phyloP scores from a whole-genome alignment of 2,888 invertebrate species.

The Dynastes maya region DNA sequence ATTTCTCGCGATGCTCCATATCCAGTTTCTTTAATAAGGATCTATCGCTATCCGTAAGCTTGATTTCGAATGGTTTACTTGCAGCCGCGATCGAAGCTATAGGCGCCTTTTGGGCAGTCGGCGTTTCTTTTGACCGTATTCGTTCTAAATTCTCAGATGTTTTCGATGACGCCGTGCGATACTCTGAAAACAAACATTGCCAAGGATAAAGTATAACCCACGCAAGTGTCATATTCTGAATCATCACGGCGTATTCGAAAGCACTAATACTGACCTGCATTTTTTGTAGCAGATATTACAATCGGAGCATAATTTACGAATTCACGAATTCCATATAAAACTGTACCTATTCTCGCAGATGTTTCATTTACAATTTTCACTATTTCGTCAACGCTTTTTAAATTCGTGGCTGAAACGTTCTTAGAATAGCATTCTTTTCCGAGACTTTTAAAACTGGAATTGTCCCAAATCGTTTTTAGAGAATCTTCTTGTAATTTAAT shows the following conservation, averaged over 20 bases:
- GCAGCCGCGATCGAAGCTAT: slow-evolving; percentile 21
- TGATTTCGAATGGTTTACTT: slow-evolving; percentile 67
- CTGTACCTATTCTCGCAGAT: slow-evolving; percentile 75
- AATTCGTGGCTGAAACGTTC: slow-evolving; percentile 11
- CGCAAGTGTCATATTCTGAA: slow-evolving; percentile 24
- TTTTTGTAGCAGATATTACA: slow-evolving; percentile 2
- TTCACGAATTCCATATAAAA: slow-evolving; percentile 80
- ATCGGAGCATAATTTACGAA: slow-evolving; percentile 70
- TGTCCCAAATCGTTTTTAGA: slow-evolving; percentile 77
- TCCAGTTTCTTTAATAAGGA: slow-evolving; percentile 71
- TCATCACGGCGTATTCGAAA: slow-evolving; percentile 25
- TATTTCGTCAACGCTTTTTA: slow-evolving; percentile 46
- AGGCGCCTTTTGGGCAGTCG: slow-evolving; percentile 26
- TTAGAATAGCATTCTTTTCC: slow-evolving; percentile 42
- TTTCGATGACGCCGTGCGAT: slow-evolving; percentile 22
- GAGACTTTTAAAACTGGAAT: slow-evolving; percentile 78
- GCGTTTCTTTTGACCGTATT: slow-evolving; percentile 7
- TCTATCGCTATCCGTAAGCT: slow-evolving; percentile 72
- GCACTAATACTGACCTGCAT: slow-evolving; percentile 45
- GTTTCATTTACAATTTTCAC: slow-evolving; percentile 50
- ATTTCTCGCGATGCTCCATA: slow-evolving; percentile 70
- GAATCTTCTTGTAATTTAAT: slow-evolving; percentile 78
- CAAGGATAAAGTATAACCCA: slow-evolving; percentile 27
- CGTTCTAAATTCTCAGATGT: slow-evolving; percentile 34
- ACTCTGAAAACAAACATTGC: slow-evolving; percentile 44